phyloP scores from a whole-genome alignment of 1,140 invertebrate genomes.

The Drosophila sturtevanti region DNA sequence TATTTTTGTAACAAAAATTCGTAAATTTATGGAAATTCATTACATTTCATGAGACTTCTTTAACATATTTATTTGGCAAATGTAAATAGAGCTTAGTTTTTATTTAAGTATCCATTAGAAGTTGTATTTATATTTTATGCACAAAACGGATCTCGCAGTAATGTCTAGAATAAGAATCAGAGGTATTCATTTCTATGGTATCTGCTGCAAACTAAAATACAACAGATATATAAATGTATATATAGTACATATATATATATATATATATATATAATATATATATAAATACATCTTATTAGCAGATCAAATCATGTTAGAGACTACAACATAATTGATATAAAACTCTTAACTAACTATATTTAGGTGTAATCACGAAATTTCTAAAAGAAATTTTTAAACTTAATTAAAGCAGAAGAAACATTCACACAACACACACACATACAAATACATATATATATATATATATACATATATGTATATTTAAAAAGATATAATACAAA shows the following conservation, averaged over 20 bases:
- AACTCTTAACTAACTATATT: slow-evolving; percentile 24
- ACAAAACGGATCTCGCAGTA: slow-evolving; percentile 72
- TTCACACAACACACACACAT: background rate
- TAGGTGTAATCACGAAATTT: slow-evolving; percentile 55
- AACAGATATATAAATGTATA: slow-evolving; percentile 43
- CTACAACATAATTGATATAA: slow-evolving; percentile 25
- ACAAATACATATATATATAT: background rate
- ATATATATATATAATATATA: slow-evolving; percentile 28
- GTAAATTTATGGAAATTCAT: background rate
- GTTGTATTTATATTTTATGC: slow-evolving; percentile 49
- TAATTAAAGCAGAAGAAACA: too few relatives aligned
- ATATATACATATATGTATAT: slow-evolving; percentile 10
- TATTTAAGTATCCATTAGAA: slow-evolving; percentile 4
- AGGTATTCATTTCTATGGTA: slow-evolving; percentile 36
- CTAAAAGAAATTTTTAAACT: slow-evolving; percentile 53
- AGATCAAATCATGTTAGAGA: slow-evolving; percentile 36
- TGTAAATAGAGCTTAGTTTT: slow-evolving; percentile 46
- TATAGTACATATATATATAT: slow-evolving; percentile 53
- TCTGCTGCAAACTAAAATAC: slow-evolving; percentile 51
- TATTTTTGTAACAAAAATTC: slow-evolving; percentile 39
- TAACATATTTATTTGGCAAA: slow-evolving; percentile 8
- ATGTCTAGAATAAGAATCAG: slow-evolving; percentile 44
- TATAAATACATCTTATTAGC: slow-evolving; percentile 22
- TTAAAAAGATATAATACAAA: background rate
- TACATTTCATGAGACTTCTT: slow-evolving; percentile 13